Evolutionary conservation across 2,797 vertebrate genomes (phyloP), one percentile per base, ranked within the genome.

Genomic region (Jordanella pulchra): DNA sequence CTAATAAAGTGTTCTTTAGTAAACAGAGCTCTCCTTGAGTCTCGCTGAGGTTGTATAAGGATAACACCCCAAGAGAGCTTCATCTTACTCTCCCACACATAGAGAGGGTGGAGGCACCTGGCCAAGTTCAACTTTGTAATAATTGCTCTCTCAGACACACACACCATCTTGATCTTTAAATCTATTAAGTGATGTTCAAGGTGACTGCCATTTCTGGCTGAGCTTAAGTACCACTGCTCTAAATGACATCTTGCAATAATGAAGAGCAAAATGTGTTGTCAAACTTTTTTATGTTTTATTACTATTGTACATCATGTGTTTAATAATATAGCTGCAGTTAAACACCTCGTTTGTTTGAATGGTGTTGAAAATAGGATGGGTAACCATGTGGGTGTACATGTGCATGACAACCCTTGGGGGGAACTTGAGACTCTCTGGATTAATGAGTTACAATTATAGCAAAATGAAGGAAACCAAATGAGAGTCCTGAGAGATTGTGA

Each of bases 1-100:
- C 71, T 77, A 86, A 87, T 91, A 82, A 81, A 79, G 44, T 51
- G 75, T 86, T 84, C 78, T 85, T 89, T 87, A 90, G 83, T 79
- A 88, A 77, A 75, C 69, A 79, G 63, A 1, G 30, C 65, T 83
- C 73, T 78, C 63, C 60, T 83, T 77, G 64, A 53, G 71, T 75
- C 72, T 65, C 67, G 28, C 4, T 42, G 50, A 82, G 73, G 86
- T 86, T 68, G 13, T 70, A 72, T 77, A 56, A 83, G 86, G 85
- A 89, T 76, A 80, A 44, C 0, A 4, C 65, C 66, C 45, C 60
- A 45, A 69, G 3, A 44, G 68, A 75, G 76, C 70, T 75, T 78
- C 66, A 54, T 66, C 74, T 88, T 80, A 77, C 78, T 73, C 67
- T 72, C 51, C 44, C 53, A 50, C 76, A 66, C 7, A 27, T 76